Evolutionary conservation across 2,888 invertebrate genomes (phyloP).

Genomic region (Nomada ferruginata): DNA sequence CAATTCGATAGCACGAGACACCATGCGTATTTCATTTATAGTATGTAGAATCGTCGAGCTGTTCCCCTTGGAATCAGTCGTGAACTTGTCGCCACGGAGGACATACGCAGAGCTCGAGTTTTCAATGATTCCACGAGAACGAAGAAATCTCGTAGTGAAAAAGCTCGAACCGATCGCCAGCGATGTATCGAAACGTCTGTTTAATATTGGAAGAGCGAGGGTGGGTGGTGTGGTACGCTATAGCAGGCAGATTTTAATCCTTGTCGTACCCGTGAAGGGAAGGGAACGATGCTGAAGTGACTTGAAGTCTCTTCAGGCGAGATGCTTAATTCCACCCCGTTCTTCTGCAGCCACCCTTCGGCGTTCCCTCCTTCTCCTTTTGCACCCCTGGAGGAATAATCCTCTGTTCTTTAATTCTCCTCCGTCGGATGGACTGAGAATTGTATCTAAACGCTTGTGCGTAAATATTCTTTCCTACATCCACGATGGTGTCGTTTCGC

Average conservation of each 20-base stretch:
- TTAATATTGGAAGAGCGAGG: conserved; percentile 75
- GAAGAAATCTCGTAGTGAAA: conserved; percentile 25
- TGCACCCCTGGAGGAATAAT: conserved; percentile 77
- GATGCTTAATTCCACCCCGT: conserved; percentile 82
- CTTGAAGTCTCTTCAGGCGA: conserved; percentile 84
- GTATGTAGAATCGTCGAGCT: no score
- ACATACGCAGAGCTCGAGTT: background rate
- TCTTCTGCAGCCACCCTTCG: conserved; percentile 75
- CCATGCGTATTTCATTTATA: background rate
- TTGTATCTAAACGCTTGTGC: conserved; percentile 58
- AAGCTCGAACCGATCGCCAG: conserved; percentile 55
- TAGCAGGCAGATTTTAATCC: conserved; percentile 84
- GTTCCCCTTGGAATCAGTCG: no score
- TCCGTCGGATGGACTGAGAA: conserved; percentile 70
- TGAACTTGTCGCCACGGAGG: background rate
- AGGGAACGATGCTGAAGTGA: conserved; percentile 81
- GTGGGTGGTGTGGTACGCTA: conserved; percentile 68
- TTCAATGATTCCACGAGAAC: background rate
- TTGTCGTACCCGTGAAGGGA: conserved; percentile 78
- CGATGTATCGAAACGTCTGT: conserved; percentile 79
- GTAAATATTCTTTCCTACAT: background rate
- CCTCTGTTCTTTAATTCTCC: conserved; percentile 78
- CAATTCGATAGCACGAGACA: conserved; percentile 25
- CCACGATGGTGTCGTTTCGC: background rate
- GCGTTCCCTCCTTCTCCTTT: conserved; percentile 68